phyloP scores from a whole-genome alignment of 2,888 invertebrate species.

The Sepioteuthis lessoniana region DNA sequence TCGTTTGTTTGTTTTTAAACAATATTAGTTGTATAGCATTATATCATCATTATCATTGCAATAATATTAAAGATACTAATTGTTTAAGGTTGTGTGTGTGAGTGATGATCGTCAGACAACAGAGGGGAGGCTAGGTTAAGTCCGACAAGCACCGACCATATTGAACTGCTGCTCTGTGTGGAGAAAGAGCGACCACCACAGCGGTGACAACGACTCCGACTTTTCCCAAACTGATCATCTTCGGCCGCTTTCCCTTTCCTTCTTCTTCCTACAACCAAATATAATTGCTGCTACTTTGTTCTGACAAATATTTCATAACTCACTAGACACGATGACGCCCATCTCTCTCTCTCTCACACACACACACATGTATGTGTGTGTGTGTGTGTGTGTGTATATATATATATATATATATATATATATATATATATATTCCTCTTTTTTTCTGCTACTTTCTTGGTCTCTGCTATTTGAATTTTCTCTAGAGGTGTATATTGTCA shows the following conservation, averaged over 20 bases:
- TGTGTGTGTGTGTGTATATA: no score
- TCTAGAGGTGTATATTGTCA: background rate
- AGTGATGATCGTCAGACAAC: background rate
- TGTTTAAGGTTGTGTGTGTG: no score
- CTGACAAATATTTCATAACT: background rate
- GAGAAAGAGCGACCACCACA: background rate
- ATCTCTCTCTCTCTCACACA: no score
- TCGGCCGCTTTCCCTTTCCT: background rate
- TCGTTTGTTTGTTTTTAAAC: background rate
- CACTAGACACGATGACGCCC: constrained; percentile 4
- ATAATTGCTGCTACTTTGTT: constrained; percentile 4
- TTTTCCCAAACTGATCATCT: background rate
- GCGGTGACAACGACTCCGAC: background rate
- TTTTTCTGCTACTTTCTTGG: background rate
- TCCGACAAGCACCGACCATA: constrained; percentile 33
- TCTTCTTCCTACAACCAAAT: background rate
- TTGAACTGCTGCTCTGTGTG: background rate
- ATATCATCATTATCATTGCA: background rate
- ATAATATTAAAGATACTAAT: no score
- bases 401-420: background rate
- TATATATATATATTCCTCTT: background rate
- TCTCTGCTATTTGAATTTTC: background rate
- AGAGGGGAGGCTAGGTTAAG: background rate
- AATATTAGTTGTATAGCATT: background rate
- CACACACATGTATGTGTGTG: no score